Evolutionary conservation across 2,888 invertebrate genomes (phyloP).

Genomic region (Dryobotodes eremita): DNA sequence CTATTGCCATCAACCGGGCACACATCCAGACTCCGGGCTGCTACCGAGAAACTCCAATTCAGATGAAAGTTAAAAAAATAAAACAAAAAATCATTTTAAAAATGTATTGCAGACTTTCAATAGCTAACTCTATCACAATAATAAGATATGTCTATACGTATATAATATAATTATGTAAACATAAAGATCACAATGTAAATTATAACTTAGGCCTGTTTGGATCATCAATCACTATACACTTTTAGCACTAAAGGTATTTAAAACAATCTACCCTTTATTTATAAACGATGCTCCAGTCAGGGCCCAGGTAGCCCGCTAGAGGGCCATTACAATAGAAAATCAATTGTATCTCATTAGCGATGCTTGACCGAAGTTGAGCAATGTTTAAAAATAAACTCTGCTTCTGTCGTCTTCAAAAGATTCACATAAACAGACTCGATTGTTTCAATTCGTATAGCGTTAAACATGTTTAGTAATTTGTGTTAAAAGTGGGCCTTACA

Average conservation of each 20-base stretch:
- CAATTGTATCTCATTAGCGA: no score
- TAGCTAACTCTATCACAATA: slow-evolving; percentile 56
- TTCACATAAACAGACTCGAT: background rate
- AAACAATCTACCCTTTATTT: no score
- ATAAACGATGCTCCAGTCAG: no score
- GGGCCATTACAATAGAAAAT: no score
- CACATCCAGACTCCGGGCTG: background rate
- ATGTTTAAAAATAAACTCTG: background rate
- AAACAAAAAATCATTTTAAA: slow-evolving; percentile 39
- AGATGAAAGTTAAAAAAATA: slow-evolving; percentile 18
- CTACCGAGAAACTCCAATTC: background rate
- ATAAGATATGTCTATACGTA: slow-evolving; percentile 59
- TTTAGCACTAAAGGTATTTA: no score
- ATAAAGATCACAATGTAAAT: slow-evolving; percentile 37
- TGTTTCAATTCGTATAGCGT: background rate
- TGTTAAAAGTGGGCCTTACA: background rate
- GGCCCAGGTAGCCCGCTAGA: no score
- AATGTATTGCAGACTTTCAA: slow-evolving; percentile 58
- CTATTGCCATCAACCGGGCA: background rate
- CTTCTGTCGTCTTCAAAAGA: background rate
- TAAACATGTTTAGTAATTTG: background rate
- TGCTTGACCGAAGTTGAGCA: no score
- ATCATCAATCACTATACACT: background rate
- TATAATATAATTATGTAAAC: slow-evolving; percentile 47
- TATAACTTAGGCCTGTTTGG: background rate